A percentile compares a stretch with the other conserved stretches of the same genome.
These are phyloP conservation scores for Ctenopoma multispine DNA, from an alignment of 2,797 vertebrate genomes.

Conservation along the genomic window DNA sequence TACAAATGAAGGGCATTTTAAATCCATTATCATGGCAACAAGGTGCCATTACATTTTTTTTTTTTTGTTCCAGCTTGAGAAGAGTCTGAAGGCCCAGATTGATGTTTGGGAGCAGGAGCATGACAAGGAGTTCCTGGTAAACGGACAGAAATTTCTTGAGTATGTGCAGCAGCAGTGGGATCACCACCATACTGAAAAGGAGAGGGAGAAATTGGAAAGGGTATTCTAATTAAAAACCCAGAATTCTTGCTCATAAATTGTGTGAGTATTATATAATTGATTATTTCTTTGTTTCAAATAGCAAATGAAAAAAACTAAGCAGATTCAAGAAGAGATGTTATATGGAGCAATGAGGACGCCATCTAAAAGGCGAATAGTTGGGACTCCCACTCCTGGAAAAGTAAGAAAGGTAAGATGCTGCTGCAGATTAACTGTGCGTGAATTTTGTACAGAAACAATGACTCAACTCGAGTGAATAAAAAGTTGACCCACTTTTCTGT, in stretches of 20 bases:
- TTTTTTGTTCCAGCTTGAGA: slow-evolving; percentile 88
- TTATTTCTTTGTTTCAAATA: slow-evolving; percentile 54
- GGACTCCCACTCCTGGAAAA: slow-evolving; percentile 85
- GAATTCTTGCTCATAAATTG: background rate
- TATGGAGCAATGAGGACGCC: slow-evolving; percentile 87
- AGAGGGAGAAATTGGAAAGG: slow-evolving; percentile 91
- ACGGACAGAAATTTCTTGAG: slow-evolving; percentile 89
- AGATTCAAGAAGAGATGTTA: slow-evolving; percentile 91
- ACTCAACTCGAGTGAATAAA: background rate
- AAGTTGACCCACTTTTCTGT: background rate
- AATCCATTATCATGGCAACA: background rate
- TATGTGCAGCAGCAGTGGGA: slow-evolving; percentile 92
- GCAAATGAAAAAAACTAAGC: slow-evolving; percentile 93
- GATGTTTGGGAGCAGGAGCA: slow-evolving; percentile 89
- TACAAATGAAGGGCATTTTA: background rate
- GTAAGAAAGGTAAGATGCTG: slow-evolving; percentile 85
- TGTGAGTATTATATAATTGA: background rate
- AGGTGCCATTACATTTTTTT: background rate
- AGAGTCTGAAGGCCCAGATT: slow-evolving; percentile 86
- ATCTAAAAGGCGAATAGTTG: slow-evolving; percentile 83
- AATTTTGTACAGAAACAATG: background rate
- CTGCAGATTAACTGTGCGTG: background rate
- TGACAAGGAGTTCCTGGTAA: slow-evolving; percentile 84
- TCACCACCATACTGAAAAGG: slow-evolving; percentile 88
- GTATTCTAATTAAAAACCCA: slow-evolving; percentile 77